Evolutionary conservation across 2,113 vertebrate genomes (phyloP), one percentile per base, ranked within the genome.

Genomic region (Chaetorhynchus papuensis): DNA sequence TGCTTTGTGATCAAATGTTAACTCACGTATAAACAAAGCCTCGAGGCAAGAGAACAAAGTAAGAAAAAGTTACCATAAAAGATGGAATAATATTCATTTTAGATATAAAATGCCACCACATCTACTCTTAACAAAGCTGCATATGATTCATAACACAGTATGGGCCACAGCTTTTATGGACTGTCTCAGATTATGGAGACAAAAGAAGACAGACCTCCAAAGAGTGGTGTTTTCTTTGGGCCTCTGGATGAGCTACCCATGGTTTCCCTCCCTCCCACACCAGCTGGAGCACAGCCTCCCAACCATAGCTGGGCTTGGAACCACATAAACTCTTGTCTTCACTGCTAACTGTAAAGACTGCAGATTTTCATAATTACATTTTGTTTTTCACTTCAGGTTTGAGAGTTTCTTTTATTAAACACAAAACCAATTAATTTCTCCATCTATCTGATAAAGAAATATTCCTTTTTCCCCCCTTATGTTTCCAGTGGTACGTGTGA

Each of bases 381-480:
- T 87, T 66, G 7, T 33, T 83, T 72, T 56, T 27, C 33, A 45
- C 17, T 78, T 57, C 24, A 33, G 13, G 10, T n/a, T 85, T 83
- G 28, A 65, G 24, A 71, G 8, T 78, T 56, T 60, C 17, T 53
- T 83, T 45, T 52, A 61, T 28, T 63, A 49, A 80, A 65, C 11
- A 74, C 24, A 16, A 60, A 35, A 44, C 14, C 10, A 41, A 39
- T 10, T 19, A 23, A 52, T 26, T 42, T 45, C 5, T 52, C n/a
- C 14, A 19, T 27, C 35, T 79, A 7, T 59, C 30, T 39, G 52
- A 15, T 66, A 54, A 87, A 44, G 30, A 89, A 74, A 35, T 47
- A 7, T 6, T 66, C 14, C 8, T 28, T 42, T 65, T 35, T 13
- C 1, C 1, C 2, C 12, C 1, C 5, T 26, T 37, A 12, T 19